Evolutionary conservation across 2,888 invertebrate genomes (phyloP).

Genomic region (Tinea pellionella): DNA sequence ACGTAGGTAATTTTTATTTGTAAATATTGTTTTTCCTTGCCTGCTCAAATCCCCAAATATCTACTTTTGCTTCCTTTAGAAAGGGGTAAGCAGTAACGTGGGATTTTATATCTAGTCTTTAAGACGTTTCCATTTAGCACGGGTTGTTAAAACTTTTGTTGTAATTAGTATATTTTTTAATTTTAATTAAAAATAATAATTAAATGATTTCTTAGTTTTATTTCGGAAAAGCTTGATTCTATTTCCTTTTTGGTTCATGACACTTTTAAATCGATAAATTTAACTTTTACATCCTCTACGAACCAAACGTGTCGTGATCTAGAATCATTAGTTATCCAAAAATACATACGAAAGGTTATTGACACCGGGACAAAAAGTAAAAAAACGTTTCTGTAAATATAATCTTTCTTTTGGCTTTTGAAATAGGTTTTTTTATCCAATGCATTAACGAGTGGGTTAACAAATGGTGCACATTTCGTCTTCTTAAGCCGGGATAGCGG

Average conservation of each 20-base stretch:
- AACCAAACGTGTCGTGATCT: not conserved
- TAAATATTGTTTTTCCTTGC: too few relatives aligned
- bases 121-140: not conserved
- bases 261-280: constrained; percentile 1
- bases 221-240: constrained; percentile 11
- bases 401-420: too few relatives aligned
- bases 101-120: not conserved
- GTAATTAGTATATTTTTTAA: not conserved
- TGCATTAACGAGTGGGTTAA: too few relatives aligned
- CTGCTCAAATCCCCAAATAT: too few relatives aligned
- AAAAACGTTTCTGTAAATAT: too few relatives aligned
- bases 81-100: not conserved
- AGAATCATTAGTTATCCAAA: not conserved
- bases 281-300: not conserved
- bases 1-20: too few relatives aligned
- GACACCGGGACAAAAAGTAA: not conserved
- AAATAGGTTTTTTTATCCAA: too few relatives aligned
- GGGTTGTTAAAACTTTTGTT: not conserved
- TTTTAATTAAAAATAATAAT: not conserved
- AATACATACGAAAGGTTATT: not conserved
- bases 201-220: not conserved
- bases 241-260: too few relatives aligned
- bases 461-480: too few relatives aligned
- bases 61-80: too few relatives aligned
- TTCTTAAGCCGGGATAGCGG: too few relatives aligned